Evolutionary conservation across 2,888 invertebrate genomes (phyloP), one percentile per base, ranked within the genome.

Genomic region (Cataglyphis altisquamis): DNA sequence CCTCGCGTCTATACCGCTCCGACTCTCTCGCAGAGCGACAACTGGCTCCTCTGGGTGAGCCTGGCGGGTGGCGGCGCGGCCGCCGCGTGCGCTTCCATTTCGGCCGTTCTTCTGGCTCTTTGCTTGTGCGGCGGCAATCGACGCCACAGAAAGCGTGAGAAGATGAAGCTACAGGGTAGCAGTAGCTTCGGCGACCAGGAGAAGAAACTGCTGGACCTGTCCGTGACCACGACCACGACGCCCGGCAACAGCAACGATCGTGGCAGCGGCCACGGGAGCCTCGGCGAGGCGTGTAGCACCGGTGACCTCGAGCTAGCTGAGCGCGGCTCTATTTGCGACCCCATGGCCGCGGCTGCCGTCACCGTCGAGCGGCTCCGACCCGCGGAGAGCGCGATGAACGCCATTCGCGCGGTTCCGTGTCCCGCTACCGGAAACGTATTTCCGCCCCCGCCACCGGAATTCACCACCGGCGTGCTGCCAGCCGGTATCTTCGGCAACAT

Each of bases 161-260:
- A 96, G 91, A 96, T 97, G 87, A 97, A 97, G 62, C 96, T 97
- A 82, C 97, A 97, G 91, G 96, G 97, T 66, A 97, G 97, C 94
- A 96, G 97, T 1, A 98, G 98, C 93, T 98, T 98, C 93, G 98
- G 97, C 68, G 98, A 98, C 92, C 98, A 98, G 95, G 98, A 98
- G 93, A 98, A 98, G 94, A 98, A 98, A 92, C 95, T 98, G 82
- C 95, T 98, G 86, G 98, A 98, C 90, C 96, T 98, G 25, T 98
- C 98, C 88, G 97, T 97, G 55, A 97, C 97, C 18, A 97, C 97
- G 8, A 97, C 97, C 0, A 92, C 91, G 48, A 91, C 86, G 0
- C 88, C 88, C 95, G 96, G 83, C 25, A 91, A 91, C 84, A 86
- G 93, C 83, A 92, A 91, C 84, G 92, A 93, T 55, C 90, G 92